A percentile compares a stretch with the other conserved stretches of the same genome.
Evolutionary conservation across 1,140 invertebrate species (phyloP).

Genomic region (Augochlora pura): DNA sequence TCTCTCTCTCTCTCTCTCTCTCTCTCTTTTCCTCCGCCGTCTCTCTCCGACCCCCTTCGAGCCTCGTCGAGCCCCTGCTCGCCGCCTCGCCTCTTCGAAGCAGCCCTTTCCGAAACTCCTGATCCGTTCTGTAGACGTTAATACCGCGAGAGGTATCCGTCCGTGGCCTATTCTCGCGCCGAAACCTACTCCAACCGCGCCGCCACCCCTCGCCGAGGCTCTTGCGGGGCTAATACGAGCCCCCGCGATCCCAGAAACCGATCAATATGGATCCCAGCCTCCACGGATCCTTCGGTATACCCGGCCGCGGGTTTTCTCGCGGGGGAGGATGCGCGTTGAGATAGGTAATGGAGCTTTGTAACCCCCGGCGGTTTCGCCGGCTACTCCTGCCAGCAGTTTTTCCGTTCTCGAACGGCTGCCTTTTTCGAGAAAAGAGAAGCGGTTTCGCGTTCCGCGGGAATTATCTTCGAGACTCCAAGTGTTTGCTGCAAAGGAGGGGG

Average conservation of each 20-base stretch:
- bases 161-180: constrained; percentile 48
- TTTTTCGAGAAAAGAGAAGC: too few relatives aligned
- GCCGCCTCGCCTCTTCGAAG: too few relatives aligned
- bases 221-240: constrained; percentile 32
- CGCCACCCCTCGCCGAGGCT: constrained; percentile 1
- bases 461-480: too few relatives aligned
- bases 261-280: constrained; percentile 8
- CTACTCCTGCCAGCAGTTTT: background rate
- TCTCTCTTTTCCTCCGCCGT: constrained; percentile 12
- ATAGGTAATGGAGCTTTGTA: constrained; percentile 1
- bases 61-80: too few relatives aligned
- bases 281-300: background rate
- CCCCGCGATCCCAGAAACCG: background rate
- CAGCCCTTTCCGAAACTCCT: constrained; percentile 40
- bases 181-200: constrained; percentile 27
- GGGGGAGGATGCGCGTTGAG: background rate
- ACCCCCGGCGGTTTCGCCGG: background rate
- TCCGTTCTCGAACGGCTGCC: background rate
- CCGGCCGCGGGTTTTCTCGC: too few relatives aligned
- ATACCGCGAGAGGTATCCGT: constrained; percentile 58
- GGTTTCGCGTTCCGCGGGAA: too few relatives aligned
- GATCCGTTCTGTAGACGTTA: constrained; percentile 63
- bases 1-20: constrained; percentile 12
- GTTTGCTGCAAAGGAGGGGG: too few relatives aligned
- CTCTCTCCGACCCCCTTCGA: too few relatives aligned